phyloP scores from a whole-genome alignment of 2,113 vertebrate genomes.

The Okapia johnstoni region DNA sequence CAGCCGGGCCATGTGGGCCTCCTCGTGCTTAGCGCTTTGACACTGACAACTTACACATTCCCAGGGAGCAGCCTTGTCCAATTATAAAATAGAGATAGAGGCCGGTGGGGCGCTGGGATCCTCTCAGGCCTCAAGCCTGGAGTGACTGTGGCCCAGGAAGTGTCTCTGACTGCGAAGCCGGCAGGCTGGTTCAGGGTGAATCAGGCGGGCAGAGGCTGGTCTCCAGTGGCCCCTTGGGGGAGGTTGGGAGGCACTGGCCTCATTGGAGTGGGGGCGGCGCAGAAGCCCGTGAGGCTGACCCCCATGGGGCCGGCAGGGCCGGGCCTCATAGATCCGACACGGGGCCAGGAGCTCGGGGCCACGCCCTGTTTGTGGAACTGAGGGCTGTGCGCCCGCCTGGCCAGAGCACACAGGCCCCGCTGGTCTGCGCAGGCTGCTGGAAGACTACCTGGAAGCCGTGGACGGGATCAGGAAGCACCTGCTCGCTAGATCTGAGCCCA shows the following conservation, averaged over 20 bases:
- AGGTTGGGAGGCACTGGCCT: not conserved
- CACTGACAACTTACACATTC: rapidly evolving
- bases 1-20: rapidly evolving
- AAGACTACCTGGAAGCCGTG: slow-evolving; percentile 90
- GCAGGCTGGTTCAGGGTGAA: not conserved
- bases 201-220: not conserved
- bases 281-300: not conserved
- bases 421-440: slow-evolving; percentile 78
- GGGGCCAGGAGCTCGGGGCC: rapidly evolving
- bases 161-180: rapidly evolving
- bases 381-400: rapidly evolving
- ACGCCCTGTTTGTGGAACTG: rapidly evolving
- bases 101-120: rapidly evolving
- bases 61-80: rapidly evolving
- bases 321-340: rapidly evolving
- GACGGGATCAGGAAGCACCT: slow-evolving; percentile 92
- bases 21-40: rapidly evolving
- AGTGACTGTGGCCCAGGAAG: not conserved
- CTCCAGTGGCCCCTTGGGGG: not conserved
- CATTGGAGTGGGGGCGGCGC: not conserved
- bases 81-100: rapidly evolving
- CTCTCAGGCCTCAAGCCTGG: not conserved
- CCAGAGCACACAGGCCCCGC: rapidly evolving
- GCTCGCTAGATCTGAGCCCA: slow-evolving; percentile 87
- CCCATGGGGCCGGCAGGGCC: not conserved